Evolutionary conservation across 2,113 vertebrate genomes (phyloP).

Genomic region (Brachyhypopomus occidentalis): DNA sequence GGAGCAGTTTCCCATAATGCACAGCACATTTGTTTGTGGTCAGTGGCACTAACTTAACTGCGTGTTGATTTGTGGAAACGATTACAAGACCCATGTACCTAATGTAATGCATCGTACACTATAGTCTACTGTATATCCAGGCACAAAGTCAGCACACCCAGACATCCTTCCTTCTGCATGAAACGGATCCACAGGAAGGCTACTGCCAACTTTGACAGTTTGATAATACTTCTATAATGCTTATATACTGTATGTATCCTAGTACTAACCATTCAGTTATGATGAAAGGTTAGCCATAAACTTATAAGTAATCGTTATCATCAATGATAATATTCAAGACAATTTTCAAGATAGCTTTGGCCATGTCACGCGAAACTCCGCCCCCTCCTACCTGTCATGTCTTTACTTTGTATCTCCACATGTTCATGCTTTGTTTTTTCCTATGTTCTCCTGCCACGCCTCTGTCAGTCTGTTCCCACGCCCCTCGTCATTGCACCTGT

Average conservation of each 20-base stretch:
- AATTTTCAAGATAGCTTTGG: too few species aligned
- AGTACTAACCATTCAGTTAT: too few species aligned
- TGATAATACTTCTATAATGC: neutral
- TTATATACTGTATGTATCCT: neutral
- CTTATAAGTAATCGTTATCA: neutral
- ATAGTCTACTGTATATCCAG: neutral
- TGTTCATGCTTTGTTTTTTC: too few species aligned
- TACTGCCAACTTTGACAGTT: neutral
- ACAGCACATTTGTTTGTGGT: conserved; percentile 1
- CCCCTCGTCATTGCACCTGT: too few species aligned
- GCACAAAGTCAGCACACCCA: conserved; percentile 6
- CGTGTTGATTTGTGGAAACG: neutral
- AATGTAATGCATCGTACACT: neutral
- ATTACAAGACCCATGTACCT: conserved; percentile 13
- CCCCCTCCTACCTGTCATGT: too few species aligned
- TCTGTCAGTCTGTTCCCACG: too few species aligned
- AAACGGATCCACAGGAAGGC: neutral
- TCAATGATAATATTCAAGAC: too few species aligned
- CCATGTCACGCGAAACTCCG: too few species aligned
- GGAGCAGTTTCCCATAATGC: conserved; percentile 27
- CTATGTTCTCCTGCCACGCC: too few species aligned
- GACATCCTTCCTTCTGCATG: neutral
- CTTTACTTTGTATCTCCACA: too few species aligned
- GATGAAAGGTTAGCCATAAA: neutral
- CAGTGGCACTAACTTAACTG: neutral